These are phyloP conservation scores for Nixonia krombeini DNA, from an alignment of 1,140 invertebrate species.

Conservation along the genomic window DNA sequence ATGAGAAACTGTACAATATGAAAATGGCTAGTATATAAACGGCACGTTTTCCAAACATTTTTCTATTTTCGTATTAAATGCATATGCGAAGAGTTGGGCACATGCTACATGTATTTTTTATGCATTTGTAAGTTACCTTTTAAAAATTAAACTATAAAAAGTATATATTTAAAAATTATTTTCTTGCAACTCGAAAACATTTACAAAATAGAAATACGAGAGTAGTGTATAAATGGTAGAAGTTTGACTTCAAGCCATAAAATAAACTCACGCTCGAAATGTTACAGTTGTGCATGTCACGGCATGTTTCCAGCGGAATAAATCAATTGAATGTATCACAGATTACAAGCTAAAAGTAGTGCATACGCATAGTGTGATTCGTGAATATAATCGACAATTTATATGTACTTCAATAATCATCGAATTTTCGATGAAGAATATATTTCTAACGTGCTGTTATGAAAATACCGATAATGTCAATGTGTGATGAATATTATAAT, in stretches of 20 bases:
- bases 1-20: no score
- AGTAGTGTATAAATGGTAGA: conserved; percentile 1
- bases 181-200: no score
- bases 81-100: no score
- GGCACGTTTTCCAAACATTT: not conserved
- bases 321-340: not conserved
- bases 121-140: not conserved
- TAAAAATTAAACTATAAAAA: not conserved
- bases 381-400: not conserved
- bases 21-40: not conserved
- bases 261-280: not conserved
- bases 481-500: not conserved
- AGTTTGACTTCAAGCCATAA: not conserved
- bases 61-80: not conserved
- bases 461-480: not conserved
- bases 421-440: not conserved
- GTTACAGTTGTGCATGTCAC: no score
- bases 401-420: not conserved
- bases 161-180: not conserved
- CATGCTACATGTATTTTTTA: not conserved
- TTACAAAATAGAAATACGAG: conserved; percentile 2
- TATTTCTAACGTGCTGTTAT: conserved; percentile 1
- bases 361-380: not conserved
- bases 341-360: conserved; percentile 1
- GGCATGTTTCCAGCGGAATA: no score